Evolutionary conservation across 2,888 invertebrate genomes (phyloP).

Genomic region (Rhagium mordax): DNA sequence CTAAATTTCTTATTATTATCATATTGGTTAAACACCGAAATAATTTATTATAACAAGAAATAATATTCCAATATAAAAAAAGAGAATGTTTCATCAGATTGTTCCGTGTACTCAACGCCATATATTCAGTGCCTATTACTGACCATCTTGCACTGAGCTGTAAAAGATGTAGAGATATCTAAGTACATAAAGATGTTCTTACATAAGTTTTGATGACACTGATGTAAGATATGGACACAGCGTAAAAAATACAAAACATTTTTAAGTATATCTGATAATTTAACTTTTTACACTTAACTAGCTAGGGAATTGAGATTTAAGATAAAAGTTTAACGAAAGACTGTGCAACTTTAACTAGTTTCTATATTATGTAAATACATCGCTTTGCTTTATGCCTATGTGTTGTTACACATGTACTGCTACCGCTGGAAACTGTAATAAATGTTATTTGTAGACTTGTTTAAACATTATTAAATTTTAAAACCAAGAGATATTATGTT

Average conservation of each 20-base stretch:
- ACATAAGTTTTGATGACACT: slow-evolving; percentile 22
- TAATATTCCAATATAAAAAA: too few species aligned
- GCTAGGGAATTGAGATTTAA: slow-evolving; percentile 14
- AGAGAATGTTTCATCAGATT: too few species aligned
- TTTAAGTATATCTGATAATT: slow-evolving; percentile 21
- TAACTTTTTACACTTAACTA: slow-evolving; percentile 22
- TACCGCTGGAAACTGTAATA: slow-evolving; percentile 21
- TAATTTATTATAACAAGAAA: too few species aligned
- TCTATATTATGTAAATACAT: slow-evolving; percentile 28
- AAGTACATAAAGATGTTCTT: neutral
- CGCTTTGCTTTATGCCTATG: slow-evolving; percentile 26
- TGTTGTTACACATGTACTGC: slow-evolving; percentile 33
- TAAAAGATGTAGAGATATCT: neutral
- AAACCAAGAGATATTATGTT: neutral
- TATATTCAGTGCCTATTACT: too few species aligned
- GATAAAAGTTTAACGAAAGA: neutral
- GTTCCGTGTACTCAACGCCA: too few species aligned
- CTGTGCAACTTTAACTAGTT: slow-evolving; percentile 11
- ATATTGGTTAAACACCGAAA: too few species aligned
- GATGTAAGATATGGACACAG: slow-evolving; percentile 3
- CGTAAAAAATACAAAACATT: neutral
- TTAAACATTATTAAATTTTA: slow-evolving; percentile 24
- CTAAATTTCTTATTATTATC: too few species aligned
- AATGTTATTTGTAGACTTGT: slow-evolving; percentile 32
- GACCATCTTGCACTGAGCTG: neutral